A percentile compares a stretch with the other conserved stretches of the same genome.
These are phyloP conservation scores for Galerucella pusilla DNA, from an alignment of 2,888 invertebrate species.

Conservation along the genomic window DNA sequence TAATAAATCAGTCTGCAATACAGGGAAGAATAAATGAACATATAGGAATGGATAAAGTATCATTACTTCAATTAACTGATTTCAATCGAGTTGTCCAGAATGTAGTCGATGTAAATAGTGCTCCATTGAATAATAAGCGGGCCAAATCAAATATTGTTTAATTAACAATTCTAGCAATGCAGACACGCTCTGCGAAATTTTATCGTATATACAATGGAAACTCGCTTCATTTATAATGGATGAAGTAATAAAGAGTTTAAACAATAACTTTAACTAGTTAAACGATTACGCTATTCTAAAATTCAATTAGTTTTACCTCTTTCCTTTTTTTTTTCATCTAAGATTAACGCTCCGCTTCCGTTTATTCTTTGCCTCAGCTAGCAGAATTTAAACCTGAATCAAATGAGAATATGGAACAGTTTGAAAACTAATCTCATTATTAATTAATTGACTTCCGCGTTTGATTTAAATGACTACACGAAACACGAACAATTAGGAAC, in stretches of 20 bases:
- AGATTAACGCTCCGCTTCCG: slow-evolving; percentile 21
- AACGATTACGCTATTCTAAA: slow-evolving; percentile 4
- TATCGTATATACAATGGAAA: background rate
- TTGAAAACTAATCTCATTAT: slow-evolving; percentile 48
- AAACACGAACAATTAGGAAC: slow-evolving; percentile 45
- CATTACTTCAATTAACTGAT: no score
- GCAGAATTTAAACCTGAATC: slow-evolving; percentile 37
- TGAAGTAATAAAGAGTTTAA: background rate
- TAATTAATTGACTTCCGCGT: slow-evolving; percentile 49
- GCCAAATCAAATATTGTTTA: background rate
- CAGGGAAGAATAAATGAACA: no score
- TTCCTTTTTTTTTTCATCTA: slow-evolving; percentile 7
- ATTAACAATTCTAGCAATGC: background rate
- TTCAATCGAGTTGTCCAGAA: background rate
- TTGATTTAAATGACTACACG: slow-evolving; percentile 47
- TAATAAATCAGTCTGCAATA: no score
- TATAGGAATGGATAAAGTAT: no score
- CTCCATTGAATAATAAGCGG: background rate
- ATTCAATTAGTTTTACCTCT: slow-evolving; percentile 16
- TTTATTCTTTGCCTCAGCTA: slow-evolving; percentile 20
- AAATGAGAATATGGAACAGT: slow-evolving; percentile 44
- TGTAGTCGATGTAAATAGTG: background rate
- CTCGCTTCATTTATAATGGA: background rate
- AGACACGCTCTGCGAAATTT: background rate
- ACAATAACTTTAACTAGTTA: background rate